A percentile compares a stretch with the other conserved stretches of the same genome.
Conservation (phyloP, 2,113 vertebrate species). For the Nothoprocta pentlandii region DNA sequence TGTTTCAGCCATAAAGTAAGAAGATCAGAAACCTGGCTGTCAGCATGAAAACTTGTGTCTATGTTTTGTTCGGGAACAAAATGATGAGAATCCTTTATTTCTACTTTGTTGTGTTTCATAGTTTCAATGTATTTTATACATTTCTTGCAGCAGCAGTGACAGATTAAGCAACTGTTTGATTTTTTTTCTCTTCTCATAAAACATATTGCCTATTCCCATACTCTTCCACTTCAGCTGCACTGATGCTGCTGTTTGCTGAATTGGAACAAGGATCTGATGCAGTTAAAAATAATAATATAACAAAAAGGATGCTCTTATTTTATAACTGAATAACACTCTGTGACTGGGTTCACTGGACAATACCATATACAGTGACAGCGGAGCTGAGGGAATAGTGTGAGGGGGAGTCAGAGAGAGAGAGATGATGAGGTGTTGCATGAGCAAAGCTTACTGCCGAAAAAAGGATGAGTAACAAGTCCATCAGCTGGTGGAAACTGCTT, state of each 20-base stretch:
- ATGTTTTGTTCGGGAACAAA: background rate
- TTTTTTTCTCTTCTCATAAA: background rate
- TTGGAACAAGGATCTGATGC: background rate
- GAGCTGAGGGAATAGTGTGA: background rate
- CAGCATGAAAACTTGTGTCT: rapidly evolving
- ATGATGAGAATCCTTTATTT: background rate
- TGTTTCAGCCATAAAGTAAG: background rate
- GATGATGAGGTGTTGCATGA: background rate
- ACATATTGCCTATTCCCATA: background rate
- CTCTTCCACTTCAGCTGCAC: background rate
- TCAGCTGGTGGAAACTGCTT: background rate
- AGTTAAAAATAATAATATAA: background rate
- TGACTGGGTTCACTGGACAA: background rate
- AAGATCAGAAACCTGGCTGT: background rate
- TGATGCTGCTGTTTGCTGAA: background rate
- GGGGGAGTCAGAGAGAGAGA: background rate
- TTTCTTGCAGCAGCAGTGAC: background rate
- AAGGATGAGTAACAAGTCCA: background rate
- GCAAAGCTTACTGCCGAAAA: background rate
- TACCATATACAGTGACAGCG: background rate
- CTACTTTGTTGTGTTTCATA: background rate
- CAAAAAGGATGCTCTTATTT: background rate
- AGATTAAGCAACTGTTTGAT: background rate
- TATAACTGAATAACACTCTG: no score
- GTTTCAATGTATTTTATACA: background rate